These are phyloP conservation scores for Byasa hedistus DNA, from an alignment of 2,888 invertebrate species.

Conservation along the genomic window DNA sequence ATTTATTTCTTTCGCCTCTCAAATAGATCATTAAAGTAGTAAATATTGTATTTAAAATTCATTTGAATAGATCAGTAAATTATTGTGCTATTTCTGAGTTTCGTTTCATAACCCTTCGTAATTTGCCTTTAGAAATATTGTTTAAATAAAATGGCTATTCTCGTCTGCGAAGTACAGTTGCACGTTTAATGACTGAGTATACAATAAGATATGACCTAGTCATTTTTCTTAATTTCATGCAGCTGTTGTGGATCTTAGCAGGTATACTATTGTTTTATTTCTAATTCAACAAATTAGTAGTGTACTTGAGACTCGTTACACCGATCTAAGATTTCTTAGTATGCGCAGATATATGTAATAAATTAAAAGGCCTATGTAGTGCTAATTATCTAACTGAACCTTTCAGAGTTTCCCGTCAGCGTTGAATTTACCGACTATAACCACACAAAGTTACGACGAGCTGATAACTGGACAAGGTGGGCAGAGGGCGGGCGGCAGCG, in stretches of 20 bases:
- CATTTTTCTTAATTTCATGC: conserved; percentile 17
- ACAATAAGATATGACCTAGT: conserved; percentile 11
- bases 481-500: conserved; percentile 55
- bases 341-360: no score
- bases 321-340: no score
- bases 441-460: conserved; percentile 84
- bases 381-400: background rate
- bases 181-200: conserved; percentile 13
- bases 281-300: no score
- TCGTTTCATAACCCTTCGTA: no score
- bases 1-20: background rate
- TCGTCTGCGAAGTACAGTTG: no score
- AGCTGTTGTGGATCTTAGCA: background rate
- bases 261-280: no score
- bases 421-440: conserved; percentile 84
- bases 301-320: no score
- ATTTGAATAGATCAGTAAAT: no score
- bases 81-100: no score
- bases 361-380: background rate
- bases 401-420: conserved; percentile 83
- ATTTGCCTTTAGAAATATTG: no score
- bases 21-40: background rate
- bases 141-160: no score
- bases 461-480: conserved; percentile 54
- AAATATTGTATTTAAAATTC: no score